Evolutionary conservation across 1,140 invertebrate species (phyloP).

Genomic region (Drosophila sturtevanti): DNA sequence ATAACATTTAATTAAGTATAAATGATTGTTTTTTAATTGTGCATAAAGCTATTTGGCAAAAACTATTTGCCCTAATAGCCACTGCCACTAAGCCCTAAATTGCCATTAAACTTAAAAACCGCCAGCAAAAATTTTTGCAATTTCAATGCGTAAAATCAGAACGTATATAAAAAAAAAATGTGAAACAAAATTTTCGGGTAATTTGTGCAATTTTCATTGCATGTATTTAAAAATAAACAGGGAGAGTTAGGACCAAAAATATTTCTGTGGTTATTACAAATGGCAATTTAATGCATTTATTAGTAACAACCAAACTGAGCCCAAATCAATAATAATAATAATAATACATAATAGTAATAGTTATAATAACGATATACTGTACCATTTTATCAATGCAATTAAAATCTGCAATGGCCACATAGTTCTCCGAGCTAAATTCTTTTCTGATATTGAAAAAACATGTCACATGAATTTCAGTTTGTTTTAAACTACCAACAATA

Average conservation of each 20-base stretch:
- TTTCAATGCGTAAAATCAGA: neutral
- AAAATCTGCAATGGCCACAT: constrained; percentile 59
- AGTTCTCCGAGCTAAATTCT: constrained; percentile 38
- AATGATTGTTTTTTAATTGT: constrained; percentile 15
- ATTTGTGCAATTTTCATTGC: constrained; percentile 26
- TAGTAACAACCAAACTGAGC: constrained; percentile 13
- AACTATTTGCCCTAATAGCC: neutral
- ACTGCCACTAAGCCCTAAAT: neutral
- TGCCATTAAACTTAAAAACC: neutral
- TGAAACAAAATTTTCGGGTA: neutral
- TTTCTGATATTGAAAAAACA: constrained; percentile 23
- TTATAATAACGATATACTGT: constrained; percentile 35
- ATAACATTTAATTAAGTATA: constrained; percentile 29
- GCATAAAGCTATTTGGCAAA: neutral
- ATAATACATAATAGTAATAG: constrained; percentile 46
- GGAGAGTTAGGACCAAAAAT: neutral
- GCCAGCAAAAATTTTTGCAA: neutral
- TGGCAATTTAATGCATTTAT: constrained; percentile 39
- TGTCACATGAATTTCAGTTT: constrained; percentile 59
- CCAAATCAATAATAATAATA: constrained; percentile 47
- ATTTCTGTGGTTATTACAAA: constrained; percentile 12
- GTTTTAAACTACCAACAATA: neutral
- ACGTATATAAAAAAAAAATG: neutral
- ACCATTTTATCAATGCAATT: constrained; percentile 55
- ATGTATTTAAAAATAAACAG: neutral